A percentile compares a stretch with the other conserved stretches of the same genome.
These are phyloP conservation scores for Athene noctua DNA, from an alignment of 2,113 vertebrate species.

Conservation along the genomic window DNA sequence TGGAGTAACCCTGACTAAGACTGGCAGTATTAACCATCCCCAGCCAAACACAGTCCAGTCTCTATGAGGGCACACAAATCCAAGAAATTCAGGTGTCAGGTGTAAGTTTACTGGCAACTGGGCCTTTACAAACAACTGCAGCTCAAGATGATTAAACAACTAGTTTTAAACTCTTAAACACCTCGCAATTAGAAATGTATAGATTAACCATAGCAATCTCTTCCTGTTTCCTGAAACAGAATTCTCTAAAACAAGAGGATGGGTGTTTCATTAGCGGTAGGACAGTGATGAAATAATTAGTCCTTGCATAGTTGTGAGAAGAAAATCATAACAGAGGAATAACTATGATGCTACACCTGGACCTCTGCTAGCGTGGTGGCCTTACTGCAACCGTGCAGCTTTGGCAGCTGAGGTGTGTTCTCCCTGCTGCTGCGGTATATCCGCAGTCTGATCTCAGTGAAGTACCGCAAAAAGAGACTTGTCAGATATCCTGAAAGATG, in stretches of 20 bases:
- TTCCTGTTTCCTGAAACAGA: background rate
- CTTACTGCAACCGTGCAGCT: background rate
- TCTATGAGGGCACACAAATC: background rate
- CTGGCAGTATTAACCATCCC: background rate
- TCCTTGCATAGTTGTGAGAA: background rate
- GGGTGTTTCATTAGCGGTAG: background rate
- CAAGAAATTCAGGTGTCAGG: background rate
- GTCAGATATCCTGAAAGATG: background rate
- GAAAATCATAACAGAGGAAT: background rate
- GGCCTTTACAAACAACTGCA: background rate
- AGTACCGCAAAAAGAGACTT: background rate
- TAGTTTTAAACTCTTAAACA: background rate
- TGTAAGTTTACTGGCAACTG: background rate
- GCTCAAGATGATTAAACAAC: background rate
- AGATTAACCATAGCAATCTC: background rate
- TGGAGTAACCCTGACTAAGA: background rate
- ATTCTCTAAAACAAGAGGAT: background rate
- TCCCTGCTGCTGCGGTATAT: fast-evolving
- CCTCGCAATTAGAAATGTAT: fast-evolving
- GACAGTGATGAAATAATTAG: background rate
- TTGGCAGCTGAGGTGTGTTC: background rate
- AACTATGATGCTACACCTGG: fast-evolving
- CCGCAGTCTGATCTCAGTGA: background rate
- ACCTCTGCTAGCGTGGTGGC: background rate
- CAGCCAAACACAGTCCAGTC: background rate